Base-by-base conservation (phyloP, 2,888 invertebrate species). In the Palloptera scutellata region DNA sequence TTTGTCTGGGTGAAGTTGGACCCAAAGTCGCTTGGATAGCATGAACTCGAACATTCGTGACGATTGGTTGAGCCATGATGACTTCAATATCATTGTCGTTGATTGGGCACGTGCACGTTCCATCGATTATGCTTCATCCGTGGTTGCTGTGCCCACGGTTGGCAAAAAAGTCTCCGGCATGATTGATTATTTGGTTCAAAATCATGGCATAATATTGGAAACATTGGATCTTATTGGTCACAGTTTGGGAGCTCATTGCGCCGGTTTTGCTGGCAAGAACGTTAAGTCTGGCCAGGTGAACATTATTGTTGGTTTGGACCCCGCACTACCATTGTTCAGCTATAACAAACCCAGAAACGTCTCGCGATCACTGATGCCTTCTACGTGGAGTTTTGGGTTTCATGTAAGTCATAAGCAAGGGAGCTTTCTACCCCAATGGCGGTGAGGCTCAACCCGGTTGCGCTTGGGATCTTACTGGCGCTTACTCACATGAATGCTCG, bases 211-310 rank as follows among this genome's bases (percentile, higher is more conserved):
- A 83, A 17, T 79, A 82, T 54, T 86, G 85, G 54, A 87, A 84
- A 8, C 81, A 84, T 73, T 88, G 84, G 78, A 86, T 86, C 62
- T 84, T 8, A 87, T 88, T 65, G 89, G 89, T 0, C 89, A 89
- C 72, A 89, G 88, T 70, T 82, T 89, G 67, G 89, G 89, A 0
- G 88, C 89, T 1, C 89, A 89, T 73, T 87, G 88, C 2, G 87
- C 88, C n/a, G 89, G 89, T 1, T 87, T 87, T 67, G 86, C 88
- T 10, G 89, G 89, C 4, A 88, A 88, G 70, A 87, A 86, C 73
- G 84, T 88, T 1, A 86, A 84, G 63, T 77, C 86, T 75, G 89
- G 89, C 42, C 86, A 87, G 59, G 85, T 89, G 62, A 87, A 88
- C 76, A 87, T 88, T 17, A 89, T 89, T 61, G 87, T 88, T 70